Evolutionary conservation across 2,113 vertebrate genomes (phyloP).

Genomic region (Halcyon senegalensis): DNA sequence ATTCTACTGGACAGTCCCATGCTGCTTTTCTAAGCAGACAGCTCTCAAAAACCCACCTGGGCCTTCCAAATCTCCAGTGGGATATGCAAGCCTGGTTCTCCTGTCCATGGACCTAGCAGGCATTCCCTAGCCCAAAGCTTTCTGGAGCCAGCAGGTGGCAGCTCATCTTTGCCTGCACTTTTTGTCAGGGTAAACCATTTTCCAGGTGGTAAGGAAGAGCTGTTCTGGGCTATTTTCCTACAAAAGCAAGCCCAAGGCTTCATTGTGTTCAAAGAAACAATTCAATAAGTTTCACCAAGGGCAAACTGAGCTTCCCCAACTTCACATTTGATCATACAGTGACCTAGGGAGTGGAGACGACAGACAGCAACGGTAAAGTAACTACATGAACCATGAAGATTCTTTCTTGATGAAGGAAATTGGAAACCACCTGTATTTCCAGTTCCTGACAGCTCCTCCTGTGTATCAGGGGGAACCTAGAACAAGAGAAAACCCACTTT

Average conservation of each 20-base stretch:
- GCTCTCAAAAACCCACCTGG: background rate
- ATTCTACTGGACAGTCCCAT: background rate
- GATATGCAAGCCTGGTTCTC: accelerated
- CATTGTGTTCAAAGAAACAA: background rate
- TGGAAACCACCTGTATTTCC: background rate
- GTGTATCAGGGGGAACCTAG: background rate
- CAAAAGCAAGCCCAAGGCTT: background rate
- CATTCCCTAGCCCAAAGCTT: background rate
- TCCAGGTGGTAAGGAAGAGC: background rate
- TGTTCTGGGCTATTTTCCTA: background rate
- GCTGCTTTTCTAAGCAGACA: background rate
- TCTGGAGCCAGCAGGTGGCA: constrained; percentile 22
- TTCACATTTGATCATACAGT: background rate
- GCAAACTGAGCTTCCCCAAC: background rate
- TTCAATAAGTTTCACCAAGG: background rate
- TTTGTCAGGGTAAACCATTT: background rate
- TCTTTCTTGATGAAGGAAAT: background rate
- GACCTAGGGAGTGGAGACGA: accelerated
- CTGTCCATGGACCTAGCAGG: background rate
- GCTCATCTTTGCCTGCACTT: background rate
- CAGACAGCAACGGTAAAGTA: background rate
- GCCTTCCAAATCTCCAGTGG: background rate
- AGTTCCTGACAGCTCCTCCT: background rate
- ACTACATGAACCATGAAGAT: background rate
- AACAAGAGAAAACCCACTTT: background rate